A percentile compares a stretch with the other conserved stretches of the same genome.
These are phyloP conservation scores for Neodiprion virginianus DNA, from an alignment of 1,140 invertebrate species.

Conservation along the genomic window DNA sequence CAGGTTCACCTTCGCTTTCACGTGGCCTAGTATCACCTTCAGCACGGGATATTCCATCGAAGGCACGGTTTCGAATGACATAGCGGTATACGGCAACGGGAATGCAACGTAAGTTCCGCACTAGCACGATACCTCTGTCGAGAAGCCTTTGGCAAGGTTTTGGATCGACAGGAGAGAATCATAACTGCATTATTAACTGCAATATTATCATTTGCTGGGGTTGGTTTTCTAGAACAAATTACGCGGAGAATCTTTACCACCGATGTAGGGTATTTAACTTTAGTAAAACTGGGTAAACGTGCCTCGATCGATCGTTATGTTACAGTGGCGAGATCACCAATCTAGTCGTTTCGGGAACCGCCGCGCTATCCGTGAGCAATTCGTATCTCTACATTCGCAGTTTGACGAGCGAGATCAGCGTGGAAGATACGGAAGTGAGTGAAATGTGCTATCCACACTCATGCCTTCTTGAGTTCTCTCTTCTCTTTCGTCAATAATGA, in stretches of 20 bases:
- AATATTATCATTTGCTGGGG: too few relatives aligned
- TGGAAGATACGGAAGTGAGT: slow-evolving; percentile 30
- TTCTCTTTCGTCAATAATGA: too few relatives aligned
- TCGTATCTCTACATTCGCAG: neutral
- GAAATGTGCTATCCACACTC: neutral
- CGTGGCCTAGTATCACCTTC: slow-evolving; percentile 13
- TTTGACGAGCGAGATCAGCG: neutral
- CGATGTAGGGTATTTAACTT: too few relatives aligned
- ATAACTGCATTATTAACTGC: neutral
- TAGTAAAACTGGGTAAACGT: too few relatives aligned
- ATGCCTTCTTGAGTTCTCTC: too few relatives aligned
- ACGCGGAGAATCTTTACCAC: too few relatives aligned
- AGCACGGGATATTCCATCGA: slow-evolving; percentile 11
- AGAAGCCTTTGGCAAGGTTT: neutral
- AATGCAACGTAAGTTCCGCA: slow-evolving; percentile 18
- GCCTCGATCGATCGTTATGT: neutral
- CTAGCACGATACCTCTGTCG: neutral
- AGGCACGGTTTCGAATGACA: neutral
- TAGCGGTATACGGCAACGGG: slow-evolving; percentile 21
- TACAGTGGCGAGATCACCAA: slow-evolving; percentile 10
- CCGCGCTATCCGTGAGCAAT: neutral
- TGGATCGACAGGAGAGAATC: neutral
- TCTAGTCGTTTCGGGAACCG: neutral
- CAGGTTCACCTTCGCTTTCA: neutral
- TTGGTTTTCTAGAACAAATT: too few relatives aligned